Percentiles rank a stretch among this genome's conserved stretches.
phyloP scores from a whole-genome alignment of 2,113 vertebrate genomes.

The Labeo catla region DNA sequence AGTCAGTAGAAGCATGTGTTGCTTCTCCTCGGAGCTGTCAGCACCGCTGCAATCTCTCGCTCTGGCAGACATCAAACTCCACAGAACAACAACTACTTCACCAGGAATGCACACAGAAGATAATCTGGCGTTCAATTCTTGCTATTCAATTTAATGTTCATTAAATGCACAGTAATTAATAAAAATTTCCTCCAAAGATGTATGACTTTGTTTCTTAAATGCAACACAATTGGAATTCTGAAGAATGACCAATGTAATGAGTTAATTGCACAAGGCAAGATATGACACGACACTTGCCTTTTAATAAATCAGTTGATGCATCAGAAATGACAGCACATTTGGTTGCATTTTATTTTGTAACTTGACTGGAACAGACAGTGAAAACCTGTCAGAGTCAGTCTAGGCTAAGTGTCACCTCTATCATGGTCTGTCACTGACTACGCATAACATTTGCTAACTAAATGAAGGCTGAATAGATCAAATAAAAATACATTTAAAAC shows the following conservation, averaged over 20 bases:
- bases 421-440: background rate
- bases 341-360: background rate
- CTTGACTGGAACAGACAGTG: no score
- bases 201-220: background rate
- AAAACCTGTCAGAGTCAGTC: background rate
- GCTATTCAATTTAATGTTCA: background rate
- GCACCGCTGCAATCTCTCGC: constrained; percentile 4
- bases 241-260: background rate
- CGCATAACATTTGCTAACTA: background rate
- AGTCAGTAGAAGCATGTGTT: background rate
- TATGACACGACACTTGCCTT: background rate
- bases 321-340: background rate
- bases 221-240: background rate
- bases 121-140: background rate
- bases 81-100: background rate
- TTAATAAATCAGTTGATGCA: background rate
- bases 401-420: background rate
- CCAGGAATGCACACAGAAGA: background rate
- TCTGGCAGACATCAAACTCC: background rate
- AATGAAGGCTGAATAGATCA: background rate
- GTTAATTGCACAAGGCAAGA: background rate
- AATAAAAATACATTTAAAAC: background rate
- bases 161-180: background rate
- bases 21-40: background rate
- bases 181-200: background rate